phyloP scores from a whole-genome alignment of 2,888 invertebrate genomes.

The Rhyacophila evoluta region DNA sequence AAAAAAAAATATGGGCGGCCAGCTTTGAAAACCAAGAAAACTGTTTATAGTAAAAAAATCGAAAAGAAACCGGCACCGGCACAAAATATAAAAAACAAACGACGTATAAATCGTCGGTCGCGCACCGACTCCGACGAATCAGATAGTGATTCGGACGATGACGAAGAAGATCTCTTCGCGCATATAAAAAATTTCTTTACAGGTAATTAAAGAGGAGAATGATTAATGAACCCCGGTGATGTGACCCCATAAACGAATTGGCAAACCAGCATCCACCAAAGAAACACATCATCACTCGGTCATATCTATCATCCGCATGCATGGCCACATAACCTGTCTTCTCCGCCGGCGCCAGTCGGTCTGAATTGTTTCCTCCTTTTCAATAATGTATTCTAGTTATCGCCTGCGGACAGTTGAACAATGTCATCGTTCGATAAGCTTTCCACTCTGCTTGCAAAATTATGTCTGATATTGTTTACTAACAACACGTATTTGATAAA shows the following conservation, averaged over 20 bases:
- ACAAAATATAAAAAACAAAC: constrained; percentile 34
- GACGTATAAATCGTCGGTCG: constrained; percentile 34
- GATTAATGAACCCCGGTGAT: constrained; percentile 62
- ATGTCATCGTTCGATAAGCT: constrained; percentile 53
- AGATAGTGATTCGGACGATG: constrained; percentile 57
- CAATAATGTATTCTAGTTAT: constrained; percentile 62
- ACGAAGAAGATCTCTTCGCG: constrained; percentile 64
- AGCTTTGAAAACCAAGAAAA: constrained; percentile 58
- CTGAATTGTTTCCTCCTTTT: constrained; percentile 28
- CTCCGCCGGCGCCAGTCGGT: constrained; percentile 8
- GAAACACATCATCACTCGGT: constrained; percentile 28
- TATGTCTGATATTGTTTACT: constrained; percentile 65
- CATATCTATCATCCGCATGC: constrained; percentile 48
- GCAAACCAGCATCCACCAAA: constrained; percentile 54
- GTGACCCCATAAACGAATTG: constrained; percentile 53
- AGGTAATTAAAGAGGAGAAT: constrained; percentile 64
- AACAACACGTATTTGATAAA: constrained; percentile 60
- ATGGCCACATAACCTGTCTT: constrained; percentile 46
- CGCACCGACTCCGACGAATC: constrained; percentile 54
- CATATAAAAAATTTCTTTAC: constrained; percentile 69
- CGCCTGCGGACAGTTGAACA: constrained; percentile 74
- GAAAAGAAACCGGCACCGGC: constrained; percentile 25
- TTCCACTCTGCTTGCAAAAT: constrained; percentile 64
- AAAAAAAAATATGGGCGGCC: constrained; percentile 59
- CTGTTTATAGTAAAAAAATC: constrained; percentile 64